Evolutionary conservation across 2,113 vertebrate genomes (phyloP).

Genomic region (Sinocyclocheilus anshuiensis): DNA sequence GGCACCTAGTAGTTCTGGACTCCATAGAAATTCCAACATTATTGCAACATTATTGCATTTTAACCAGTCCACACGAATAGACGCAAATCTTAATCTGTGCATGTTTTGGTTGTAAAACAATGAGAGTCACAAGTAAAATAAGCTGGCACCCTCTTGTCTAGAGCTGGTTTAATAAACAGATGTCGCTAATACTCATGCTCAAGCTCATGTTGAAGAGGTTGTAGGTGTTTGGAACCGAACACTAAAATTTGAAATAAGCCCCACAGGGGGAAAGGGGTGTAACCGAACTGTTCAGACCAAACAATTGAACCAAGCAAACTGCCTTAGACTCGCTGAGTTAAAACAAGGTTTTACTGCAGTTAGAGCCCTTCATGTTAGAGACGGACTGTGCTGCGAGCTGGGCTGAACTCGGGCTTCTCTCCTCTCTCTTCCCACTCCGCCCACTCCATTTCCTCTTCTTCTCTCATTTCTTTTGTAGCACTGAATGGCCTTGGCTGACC

Average conservation of each 20-base stretch:
- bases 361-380: slow-evolving; percentile 8
- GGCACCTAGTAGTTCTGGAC: too few species aligned
- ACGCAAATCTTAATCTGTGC: not conserved
- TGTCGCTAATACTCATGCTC: too few species aligned
- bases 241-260: not conserved
- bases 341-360: slow-evolving; percentile 25
- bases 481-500: slow-evolving; percentile 42
- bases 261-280: not conserved
- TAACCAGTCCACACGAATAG: too few species aligned
- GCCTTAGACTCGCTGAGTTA: not conserved
- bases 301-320: not conserved
- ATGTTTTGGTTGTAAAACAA: not conserved
- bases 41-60: too few species aligned
- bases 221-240: not conserved
- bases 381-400: slow-evolving; percentile 1
- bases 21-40: not conserved
- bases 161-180: too few species aligned
- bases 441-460: slow-evolving; percentile 38
- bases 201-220: not conserved
- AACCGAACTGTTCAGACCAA: not conserved
- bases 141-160: not conserved
- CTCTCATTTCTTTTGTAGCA: slow-evolving; percentile 36
- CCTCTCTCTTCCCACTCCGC: slow-evolving; percentile 53
- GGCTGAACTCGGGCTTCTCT: slow-evolving; percentile 59
- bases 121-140: not conserved